Evolutionary conservation across 1,140 invertebrate genomes (phyloP), one percentile per base, ranked within the genome.

Genomic region (Saccostrea echinata): DNA sequence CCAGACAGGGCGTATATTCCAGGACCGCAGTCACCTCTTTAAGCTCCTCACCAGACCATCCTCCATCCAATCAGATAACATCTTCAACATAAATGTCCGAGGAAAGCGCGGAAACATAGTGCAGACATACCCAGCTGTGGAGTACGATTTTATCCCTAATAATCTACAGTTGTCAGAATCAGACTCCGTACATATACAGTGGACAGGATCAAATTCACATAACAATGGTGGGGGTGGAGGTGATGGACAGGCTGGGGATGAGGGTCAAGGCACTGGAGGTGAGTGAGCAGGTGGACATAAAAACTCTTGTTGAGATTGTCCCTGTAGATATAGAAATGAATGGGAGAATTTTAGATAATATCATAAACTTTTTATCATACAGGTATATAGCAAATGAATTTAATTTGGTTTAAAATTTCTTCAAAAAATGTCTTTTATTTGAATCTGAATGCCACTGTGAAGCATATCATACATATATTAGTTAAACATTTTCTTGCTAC

Each of bases 181-280:
- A 35, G 94, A 95, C 68, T 81, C 93, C 8, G 92, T 95, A 51
- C 94, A 95, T 87, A 91, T 95, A 64, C 94, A 95, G 91, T 95
- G 94, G 94, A 94, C 94, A 91, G 94, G 94, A 68, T 94, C 94
- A 6, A 95, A 95, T 89, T 94, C 92, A 18, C 94, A 95, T 88
- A 94, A 95, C 61, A 95, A 95, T 89, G 91, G 90, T 52, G 84
- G 88, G 16, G 91, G 91, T 53, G 93, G 86, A 76, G 94, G 94
- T 12, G 94, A 95, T 90, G 94, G 94, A 3, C 93, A 95, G 76
- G 91, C 93, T 12, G 94, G 94, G 4, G 92, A 92, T 90, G 94
- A 92, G 86, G 94, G 94, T 21, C 93, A 94, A 85, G 94, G 94
- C 8, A 92, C 91, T 86, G 90, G 82, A 88, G 94, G 94, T 93